Base-by-base conservation (phyloP, 2,797 vertebrate species). In the Harpagifer antarcticus region DNA sequence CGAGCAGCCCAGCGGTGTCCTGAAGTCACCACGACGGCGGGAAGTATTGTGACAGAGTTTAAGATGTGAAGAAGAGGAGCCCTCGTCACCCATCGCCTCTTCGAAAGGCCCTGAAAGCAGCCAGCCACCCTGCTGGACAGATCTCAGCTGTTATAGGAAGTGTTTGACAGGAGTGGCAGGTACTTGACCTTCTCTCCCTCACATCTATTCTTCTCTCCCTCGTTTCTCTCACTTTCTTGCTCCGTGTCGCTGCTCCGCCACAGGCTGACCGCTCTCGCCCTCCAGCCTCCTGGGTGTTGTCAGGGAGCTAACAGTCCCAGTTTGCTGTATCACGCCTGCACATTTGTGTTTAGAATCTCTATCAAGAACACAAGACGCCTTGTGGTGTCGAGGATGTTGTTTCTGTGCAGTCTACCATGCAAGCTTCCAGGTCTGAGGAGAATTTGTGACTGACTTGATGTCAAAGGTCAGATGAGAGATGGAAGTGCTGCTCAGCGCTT, bases 161-260 rank as follows among this genome's bases (percentile, higher is more conserved):
- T 92, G 91, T 93, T 91, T 94, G 93, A 93, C 93, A 92, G 91
- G 72, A 89, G 76, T 91, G 89, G 85, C 93, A 93, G 93, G 91
- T 94, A 91, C 88, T 93, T 92, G 91, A 94, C 93, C 92, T 91
- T 92, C 84, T 91, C 73, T 79, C 73, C 43, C 42, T 19, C 58
- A n/a, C 40, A 60, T 44, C 59, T 15, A n/a, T 31, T 50, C 31
- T 27, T 56, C 63, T 66, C 63, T 60, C 68, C 69, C 74, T 74
- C 37, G 78, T 72, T 78, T 81, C 54, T 59, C 58, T 63, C 78
- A 55, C 78, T 76, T 76, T 31, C 72, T 72, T 27, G 31, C 68
- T 84, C 27, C 16, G 74, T 86, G 83, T 85, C 86, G 70, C 68
- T 63, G 73, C 80, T 63, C 77, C 19, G 19, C 79, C 72, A 68